Evolutionary conservation across 2,113 vertebrate species (phyloP).

Genomic region (Upupa epops): DNA sequence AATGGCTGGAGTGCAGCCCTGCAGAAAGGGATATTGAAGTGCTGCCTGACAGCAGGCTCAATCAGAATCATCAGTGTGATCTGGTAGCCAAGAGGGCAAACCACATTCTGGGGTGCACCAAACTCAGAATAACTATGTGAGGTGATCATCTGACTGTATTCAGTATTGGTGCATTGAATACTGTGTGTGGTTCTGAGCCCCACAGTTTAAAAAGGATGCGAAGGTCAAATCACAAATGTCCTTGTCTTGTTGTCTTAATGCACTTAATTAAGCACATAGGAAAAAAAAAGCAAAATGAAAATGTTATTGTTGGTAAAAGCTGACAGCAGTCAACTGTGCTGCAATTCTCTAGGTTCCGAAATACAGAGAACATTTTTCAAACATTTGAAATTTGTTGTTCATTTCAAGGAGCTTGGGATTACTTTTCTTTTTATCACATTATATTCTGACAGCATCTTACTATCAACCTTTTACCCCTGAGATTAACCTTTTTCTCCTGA

Average conservation of each 20-base stretch:
- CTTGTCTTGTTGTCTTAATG: neutral
- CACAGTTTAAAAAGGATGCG: neutral
- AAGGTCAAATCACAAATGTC: neutral
- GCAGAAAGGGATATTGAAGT: neutral
- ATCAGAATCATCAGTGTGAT: neutral
- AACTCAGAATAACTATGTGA: rapidly evolving
- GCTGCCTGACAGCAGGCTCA: neutral
- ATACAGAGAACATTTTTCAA: neutral
- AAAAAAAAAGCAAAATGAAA: neutral
- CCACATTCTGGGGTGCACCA: neutral
- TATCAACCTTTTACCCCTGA: neutral
- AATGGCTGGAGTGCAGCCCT: neutral
- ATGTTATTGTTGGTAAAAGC: neutral
- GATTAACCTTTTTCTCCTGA: constrained; percentile 9
- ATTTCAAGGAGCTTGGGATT: neutral
- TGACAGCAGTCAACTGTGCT: neutral
- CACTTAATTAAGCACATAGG: neutral
- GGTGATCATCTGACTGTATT: rapidly evolving
- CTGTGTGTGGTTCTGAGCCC: neutral
- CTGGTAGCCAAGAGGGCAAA: neutral
- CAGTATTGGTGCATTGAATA: rapidly evolving
- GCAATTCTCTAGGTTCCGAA: neutral
- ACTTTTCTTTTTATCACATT: constrained; percentile 10
- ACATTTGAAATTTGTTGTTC: neutral
- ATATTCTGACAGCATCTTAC: neutral